Evolutionary conservation across 2,113 vertebrate genomes (phyloP).

Genomic region (Eclectus roratus): DNA sequence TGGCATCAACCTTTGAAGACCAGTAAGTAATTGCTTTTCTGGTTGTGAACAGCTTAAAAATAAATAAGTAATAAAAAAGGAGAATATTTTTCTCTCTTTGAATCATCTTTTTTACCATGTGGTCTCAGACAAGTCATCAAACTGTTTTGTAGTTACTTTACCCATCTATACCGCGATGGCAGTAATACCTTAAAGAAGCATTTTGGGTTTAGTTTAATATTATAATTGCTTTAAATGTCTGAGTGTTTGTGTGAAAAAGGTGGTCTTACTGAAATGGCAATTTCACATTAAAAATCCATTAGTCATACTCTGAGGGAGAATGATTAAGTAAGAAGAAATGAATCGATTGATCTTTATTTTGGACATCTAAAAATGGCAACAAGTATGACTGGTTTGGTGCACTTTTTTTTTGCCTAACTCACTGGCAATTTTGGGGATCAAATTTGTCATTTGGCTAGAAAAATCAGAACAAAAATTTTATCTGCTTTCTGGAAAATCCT

Average conservation of each 20-base stretch:
- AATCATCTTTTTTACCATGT: not conserved
- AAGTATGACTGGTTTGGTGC: not conserved
- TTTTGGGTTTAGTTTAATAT: slow-evolving; percentile 25
- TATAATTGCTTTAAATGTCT: not conserved
- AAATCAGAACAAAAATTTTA: not conserved
- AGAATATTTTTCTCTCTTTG: not conserved
- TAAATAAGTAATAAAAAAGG: not conserved
- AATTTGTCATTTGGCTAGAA: not conserved
- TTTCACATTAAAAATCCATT: not conserved
- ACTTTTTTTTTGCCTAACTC: not conserved
- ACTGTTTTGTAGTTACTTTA: slow-evolving; percentile 11
- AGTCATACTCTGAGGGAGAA: not conserved
- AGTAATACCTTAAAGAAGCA: slow-evolving; percentile 3
- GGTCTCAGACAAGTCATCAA: not conserved
- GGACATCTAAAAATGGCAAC: not conserved
- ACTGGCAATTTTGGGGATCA: not conserved
- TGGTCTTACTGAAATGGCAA: not conserved
- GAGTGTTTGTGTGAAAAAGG: not conserved
- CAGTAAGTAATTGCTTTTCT: slow-evolving; percentile 36
- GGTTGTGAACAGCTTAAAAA: slow-evolving; percentile 4
- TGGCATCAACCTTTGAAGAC: not conserved
- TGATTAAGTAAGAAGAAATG: not conserved
- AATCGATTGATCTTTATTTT: not conserved
- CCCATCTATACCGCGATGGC: not conserved
- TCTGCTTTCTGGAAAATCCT: not conserved